Evolutionary conservation across 2,797 vertebrate genomes (phyloP), one percentile per base, ranked within the genome.

Genomic region (Glossophaga mutica): DNA sequence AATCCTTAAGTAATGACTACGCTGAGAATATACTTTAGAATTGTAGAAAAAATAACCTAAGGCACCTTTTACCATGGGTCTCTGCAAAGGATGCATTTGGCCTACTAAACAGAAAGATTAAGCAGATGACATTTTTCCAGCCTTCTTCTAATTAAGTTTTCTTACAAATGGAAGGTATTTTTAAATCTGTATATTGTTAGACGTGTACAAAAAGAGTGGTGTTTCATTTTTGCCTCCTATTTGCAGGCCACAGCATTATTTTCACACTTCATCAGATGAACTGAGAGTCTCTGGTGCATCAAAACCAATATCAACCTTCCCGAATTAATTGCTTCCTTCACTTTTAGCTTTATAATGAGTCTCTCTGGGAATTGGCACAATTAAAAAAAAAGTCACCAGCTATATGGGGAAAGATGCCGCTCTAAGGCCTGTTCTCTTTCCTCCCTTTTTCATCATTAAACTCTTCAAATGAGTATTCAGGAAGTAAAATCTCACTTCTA

Each of bases 281-380:
- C 97, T 92, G 86, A 96, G 97, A 97, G 92, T 98, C 98, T 99
- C 97, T 50, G 95, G 95, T 97, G 98, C 98, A 98, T 98, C 97
- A 84, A 98, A 98, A 98, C 98, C 98, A 98, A 96, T 98, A 99
- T 98, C 98, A 98, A 96, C 96, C 98, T 97, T 98, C 97, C 97
- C 96, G 98, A 98, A 99, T 98, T 98, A 98, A 99, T 99, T 98
- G 98, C 97, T 97, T 97, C 92, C 73, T 98, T 96, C 96, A 97
- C 97, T 98, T 97, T 98, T 98, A 98, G 97, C 97, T 98, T 98
- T 95, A 98, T 99, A 99, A 98, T 98, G 98, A 98, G 98, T 98
- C 98, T 99, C 98, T 96, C 86, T 96, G 95, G 97, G 98, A 99
- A 98, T 96, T 97, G 95, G 85, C 76, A 98, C 84, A 96, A 98